These are phyloP conservation scores for Ochotona curzoniae DNA, from an alignment of 2,113 vertebrate species.

Conservation along the genomic window DNA sequence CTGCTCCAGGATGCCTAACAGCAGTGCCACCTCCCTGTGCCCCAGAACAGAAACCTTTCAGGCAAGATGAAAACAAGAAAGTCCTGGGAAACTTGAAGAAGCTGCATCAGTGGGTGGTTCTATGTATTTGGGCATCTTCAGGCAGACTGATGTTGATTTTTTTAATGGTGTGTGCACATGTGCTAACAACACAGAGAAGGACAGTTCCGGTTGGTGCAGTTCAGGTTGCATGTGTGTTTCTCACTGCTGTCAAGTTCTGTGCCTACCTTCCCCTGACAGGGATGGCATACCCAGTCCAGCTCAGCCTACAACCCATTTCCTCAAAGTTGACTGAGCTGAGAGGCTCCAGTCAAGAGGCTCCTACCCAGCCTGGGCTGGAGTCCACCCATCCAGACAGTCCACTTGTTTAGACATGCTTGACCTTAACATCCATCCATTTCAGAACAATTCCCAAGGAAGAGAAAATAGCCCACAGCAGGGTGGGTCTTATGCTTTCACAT, in stretches of 20 bases:
- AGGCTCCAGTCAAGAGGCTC: not conserved
- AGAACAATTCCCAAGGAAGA: not conserved
- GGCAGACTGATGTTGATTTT: not conserved
- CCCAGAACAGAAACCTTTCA: not conserved
- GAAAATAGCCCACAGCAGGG: too few relatives aligned
- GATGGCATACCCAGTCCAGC: not conserved
- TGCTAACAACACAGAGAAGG: not conserved
- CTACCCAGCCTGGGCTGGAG: not conserved
- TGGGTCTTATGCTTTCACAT: not conserved
- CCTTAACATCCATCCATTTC: not conserved
- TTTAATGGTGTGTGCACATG: not conserved
- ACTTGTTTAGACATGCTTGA: rapidly evolving
- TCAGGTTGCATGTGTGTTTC: not conserved
- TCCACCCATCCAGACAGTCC: too few relatives aligned
- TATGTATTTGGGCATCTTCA: slow-evolving; percentile 16
- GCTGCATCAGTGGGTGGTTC: not conserved
- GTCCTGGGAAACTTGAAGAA: not conserved
- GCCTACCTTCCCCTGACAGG: not conserved
- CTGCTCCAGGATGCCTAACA: not conserved
- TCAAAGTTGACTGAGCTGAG: not conserved
- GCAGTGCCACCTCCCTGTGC: not conserved
- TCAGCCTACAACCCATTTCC: too few relatives aligned
- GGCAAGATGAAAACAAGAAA: not conserved
- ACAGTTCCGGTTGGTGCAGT: not conserved
- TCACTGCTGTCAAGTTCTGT: not conserved